A percentile compares a stretch with the other conserved stretches of the same genome.
These are phyloP conservation scores for Tineola bisselliella DNA, from an alignment of 2,888 invertebrate species.

Conservation along the genomic window DNA sequence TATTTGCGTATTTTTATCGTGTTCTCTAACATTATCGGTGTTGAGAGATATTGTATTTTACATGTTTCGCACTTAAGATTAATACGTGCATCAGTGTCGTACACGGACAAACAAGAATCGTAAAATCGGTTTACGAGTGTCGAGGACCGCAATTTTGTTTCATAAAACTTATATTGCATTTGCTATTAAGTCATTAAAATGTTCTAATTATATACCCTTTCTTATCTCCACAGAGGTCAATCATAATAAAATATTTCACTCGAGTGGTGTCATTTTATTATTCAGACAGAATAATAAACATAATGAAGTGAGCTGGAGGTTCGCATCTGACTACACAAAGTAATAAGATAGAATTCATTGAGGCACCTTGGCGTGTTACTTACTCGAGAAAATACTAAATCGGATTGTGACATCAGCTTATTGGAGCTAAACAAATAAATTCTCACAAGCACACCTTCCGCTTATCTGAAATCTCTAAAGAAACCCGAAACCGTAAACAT, in stretches of 20 bases:
- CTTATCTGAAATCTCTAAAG: slow-evolving; percentile 62
- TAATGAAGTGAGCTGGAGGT: neutral
- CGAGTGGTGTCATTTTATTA: neutral
- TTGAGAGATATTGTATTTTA: neutral
- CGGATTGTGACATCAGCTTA: slow-evolving; percentile 60
- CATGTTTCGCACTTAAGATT: neutral
- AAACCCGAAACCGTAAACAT: slow-evolving; percentile 66
- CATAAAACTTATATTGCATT: slow-evolving; percentile 3
- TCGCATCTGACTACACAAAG: neutral
- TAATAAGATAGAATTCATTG: neutral
- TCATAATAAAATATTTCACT: neutral
- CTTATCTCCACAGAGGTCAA: neutral
- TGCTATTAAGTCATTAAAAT: slow-evolving; percentile 8
- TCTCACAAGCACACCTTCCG: slow-evolving; percentile 33
- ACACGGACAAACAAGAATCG: slow-evolving; percentile 6
- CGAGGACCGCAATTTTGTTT: slow-evolving; percentile 3
- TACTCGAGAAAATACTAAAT: slow-evolving; percentile 28
- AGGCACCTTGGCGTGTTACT: neutral
- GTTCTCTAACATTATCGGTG: neutral
- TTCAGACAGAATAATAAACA: neutral
- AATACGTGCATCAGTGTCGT: neutral
- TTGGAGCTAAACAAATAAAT: slow-evolving; percentile 61
- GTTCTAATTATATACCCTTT: slow-evolving; percentile 1
- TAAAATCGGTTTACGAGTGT: neutral
- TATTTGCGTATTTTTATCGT: slow-evolving; percentile 19